These are phyloP conservation scores for Pammene aurita DNA, from an alignment of 2,888 invertebrate genomes.

Conservation along the genomic window DNA sequence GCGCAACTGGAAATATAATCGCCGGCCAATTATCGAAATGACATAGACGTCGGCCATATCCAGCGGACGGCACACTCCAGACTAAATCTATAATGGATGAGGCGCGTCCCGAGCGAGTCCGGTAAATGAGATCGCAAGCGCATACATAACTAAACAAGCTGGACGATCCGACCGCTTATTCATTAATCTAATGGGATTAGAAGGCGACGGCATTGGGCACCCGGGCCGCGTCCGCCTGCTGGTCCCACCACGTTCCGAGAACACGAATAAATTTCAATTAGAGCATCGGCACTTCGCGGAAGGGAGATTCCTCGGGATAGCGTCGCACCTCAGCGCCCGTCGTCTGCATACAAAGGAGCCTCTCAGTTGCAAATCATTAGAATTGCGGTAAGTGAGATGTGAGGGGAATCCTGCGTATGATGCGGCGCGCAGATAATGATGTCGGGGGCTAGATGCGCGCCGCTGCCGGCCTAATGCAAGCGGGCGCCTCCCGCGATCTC, in stretches of 20 bases:
- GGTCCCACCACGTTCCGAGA: conserved; percentile 36
- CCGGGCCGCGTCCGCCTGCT: conserved; percentile 55
- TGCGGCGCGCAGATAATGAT: conserved; percentile 68
- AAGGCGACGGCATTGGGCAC: conserved; percentile 56
- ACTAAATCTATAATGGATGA: conserved; percentile 82
- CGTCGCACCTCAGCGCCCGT: conserved; percentile 68
- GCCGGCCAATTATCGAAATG: conserved; percentile 80
- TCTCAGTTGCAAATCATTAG: conserved; percentile 79
- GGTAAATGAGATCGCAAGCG: conserved; percentile 76
- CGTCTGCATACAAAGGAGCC: conserved; percentile 74
- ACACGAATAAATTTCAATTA: conserved; percentile 77
- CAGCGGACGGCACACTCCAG: conserved; percentile 68
- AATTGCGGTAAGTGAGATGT: conserved; percentile 79
- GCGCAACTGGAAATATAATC: conserved; percentile 65
- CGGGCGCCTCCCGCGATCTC: conserved; percentile 22
- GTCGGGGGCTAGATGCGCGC: conserved; percentile 64
- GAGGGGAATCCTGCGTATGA: conserved; percentile 73
- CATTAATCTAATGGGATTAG: conserved; percentile 62
- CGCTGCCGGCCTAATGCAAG: conserved; percentile 20
- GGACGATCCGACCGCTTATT: conserved; percentile 63
- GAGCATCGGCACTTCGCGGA: conserved; percentile 76
- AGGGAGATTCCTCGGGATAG: conserved; percentile 69
- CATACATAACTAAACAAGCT: conserved; percentile 67
- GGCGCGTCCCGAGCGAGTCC: conserved; percentile 75
- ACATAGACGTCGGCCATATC: conserved; percentile 68